Base-by-base conservation (phyloP, 2,888 invertebrate genomes). In the Autographa gamma region DNA sequence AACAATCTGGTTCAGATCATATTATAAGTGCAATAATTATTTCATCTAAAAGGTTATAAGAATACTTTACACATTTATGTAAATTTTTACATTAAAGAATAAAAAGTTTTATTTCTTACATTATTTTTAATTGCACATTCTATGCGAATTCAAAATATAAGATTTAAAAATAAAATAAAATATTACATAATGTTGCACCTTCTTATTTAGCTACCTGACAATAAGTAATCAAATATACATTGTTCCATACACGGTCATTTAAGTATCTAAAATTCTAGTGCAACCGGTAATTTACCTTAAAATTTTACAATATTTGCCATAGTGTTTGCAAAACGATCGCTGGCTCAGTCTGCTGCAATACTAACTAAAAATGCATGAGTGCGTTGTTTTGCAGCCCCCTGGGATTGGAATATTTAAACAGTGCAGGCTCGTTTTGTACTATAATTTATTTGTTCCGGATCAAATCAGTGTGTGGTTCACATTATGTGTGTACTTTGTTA, bases 281-380 rank as follows among this genome's bases (percentile, higher is more conserved):
- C 16, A 13, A 59, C 16, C 16, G 56, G 64, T 65, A 43, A 66
- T 32, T 76, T 71, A 18, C 65, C 63, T 54, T 77, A 54, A 80
- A 77, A 77, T 77, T 63, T 65, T 48, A 60, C 31, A 19, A 34
- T 59, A 67, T 71, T 63, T 16, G 16, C 63, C 60, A 18, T 72
- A 67, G 63, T 72, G 68, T 71, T 80, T 66, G 31, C 59, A 14
- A 32, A 32, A 16, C 59, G 67, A 67, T 71, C 65, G 58, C 13
- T 71, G 61, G 38, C 77, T 16, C 52, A 54, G 54, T 56, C 34
- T 25, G 56, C 32, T 73, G 78, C 66, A 80, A 38, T 52, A 52
- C 73, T 70, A 54, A 70, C 80, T 77, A 71, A 77, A 77, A 85
- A 81, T 84, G 83, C 83, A 86, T 77, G 79, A 84, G 68, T 81